These are phyloP conservation scores for Melieria crassipennis DNA, from an alignment of 2,888 invertebrate species.

Conservation along the genomic window DNA sequence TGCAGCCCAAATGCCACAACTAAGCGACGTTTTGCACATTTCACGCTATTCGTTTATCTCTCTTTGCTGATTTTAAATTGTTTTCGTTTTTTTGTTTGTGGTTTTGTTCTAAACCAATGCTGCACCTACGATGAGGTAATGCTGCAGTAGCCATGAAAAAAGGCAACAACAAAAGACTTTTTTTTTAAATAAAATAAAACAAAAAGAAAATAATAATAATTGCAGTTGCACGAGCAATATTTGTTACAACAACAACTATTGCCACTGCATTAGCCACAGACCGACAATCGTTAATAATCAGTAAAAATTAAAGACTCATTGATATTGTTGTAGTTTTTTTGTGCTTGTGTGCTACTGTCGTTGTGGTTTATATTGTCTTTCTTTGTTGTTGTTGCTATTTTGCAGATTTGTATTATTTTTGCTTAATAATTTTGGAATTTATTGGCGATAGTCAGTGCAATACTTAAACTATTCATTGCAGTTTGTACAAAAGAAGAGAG, in stretches of 20 bases:
- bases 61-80: slow-evolving; percentile 24
- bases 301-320: too few relatives aligned
- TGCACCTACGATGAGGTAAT: slow-evolving; percentile 12
- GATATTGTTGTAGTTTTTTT: too few relatives aligned
- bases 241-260: not conserved
- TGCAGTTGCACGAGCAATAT: slow-evolving; percentile 1
- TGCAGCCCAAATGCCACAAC: too few relatives aligned
- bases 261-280: not conserved
- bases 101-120: not conserved
- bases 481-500: too few relatives aligned
- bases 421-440: too few relatives aligned
- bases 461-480: too few relatives aligned
- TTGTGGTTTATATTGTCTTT: too few relatives aligned
- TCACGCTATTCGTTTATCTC: slow-evolving; percentile 30
- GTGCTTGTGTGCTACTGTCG: too few relatives aligned
- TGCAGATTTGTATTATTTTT: too few relatives aligned
- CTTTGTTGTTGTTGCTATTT: too few relatives aligned
- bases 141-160: not conserved
- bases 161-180: not conserved
- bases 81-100: slow-evolving; percentile 12
- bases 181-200: not conserved
- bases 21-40: slow-evolving; percentile 17
- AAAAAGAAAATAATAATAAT: not conserved
- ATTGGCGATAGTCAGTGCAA: too few relatives aligned
- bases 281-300: too few relatives aligned